Evolutionary conservation across 2,888 invertebrate species (phyloP).

Genomic region (Amphipyra tragopoginis): DNA sequence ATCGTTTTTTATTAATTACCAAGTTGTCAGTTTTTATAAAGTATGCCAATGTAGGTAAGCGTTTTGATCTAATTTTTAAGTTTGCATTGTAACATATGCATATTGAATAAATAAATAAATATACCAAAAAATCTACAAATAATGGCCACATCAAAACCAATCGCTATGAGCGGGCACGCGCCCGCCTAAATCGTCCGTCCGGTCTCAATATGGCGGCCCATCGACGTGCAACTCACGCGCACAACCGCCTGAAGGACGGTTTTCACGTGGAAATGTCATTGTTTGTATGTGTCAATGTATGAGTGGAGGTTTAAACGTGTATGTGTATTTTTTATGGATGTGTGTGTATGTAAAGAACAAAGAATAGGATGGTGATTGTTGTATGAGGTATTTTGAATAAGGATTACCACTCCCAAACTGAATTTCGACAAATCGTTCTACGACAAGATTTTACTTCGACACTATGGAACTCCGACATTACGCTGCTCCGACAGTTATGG

Average conservation of each 20-base stretch:
- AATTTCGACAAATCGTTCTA: no score
- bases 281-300: constrained; percentile 31
- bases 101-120: neutral
- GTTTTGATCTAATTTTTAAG: no score
- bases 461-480: no score
- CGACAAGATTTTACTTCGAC: no score
- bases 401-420: no score
- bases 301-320: neutral
- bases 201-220: constrained; percentile 77
- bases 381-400: neutral
- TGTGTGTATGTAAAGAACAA: constrained; percentile 26
- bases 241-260: constrained; percentile 69
- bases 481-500: no score
- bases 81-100: no score
- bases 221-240: constrained; percentile 56
- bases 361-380: constrained; percentile 5
- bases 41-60: no score
- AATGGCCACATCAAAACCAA: constrained; percentile 60
- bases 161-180: constrained; percentile 73
- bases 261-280: constrained; percentile 69
- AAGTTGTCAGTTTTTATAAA: no score
- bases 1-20: no score
- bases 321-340: no score
- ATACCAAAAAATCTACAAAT: neutral
- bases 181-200: constrained; percentile 82